These are phyloP conservation scores for Apotomis capreana DNA, from an alignment of 2,888 invertebrate genomes.

Conservation along the genomic window DNA sequence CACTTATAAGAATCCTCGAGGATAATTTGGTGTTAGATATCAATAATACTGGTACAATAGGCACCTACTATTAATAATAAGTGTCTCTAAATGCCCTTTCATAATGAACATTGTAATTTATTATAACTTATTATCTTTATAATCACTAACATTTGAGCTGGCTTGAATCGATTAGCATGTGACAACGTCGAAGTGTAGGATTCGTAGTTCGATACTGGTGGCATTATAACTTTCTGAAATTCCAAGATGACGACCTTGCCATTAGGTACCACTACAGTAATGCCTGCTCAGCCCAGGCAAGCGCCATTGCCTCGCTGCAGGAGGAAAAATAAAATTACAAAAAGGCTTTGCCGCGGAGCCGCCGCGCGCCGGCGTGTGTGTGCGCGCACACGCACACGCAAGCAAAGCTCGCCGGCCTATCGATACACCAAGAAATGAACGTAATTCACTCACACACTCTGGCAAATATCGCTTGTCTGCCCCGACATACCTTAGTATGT, in stretches of 20 bases:
- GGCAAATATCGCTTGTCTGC: slow-evolving; percentile 36
- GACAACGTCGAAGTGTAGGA: slow-evolving; percentile 3
- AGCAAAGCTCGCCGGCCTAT: slow-evolving; percentile 64
- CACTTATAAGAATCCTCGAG: slow-evolving; percentile 24
- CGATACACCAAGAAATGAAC: slow-evolving; percentile 62
- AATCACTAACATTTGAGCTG: not conserved
- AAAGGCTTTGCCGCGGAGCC: slow-evolving; percentile 73
- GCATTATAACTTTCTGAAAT: slow-evolving; percentile 42
- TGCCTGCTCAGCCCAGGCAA: slow-evolving; percentile 47
- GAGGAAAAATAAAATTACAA: slow-evolving; percentile 80
- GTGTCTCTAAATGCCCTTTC: not conserved
- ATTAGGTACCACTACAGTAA: slow-evolving; percentile 45
- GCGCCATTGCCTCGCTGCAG: slow-evolving; percentile 65
- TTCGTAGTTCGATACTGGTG: not conserved
- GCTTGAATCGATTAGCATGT: not conserved
- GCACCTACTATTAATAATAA: not conserved
- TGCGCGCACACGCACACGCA: slow-evolving; percentile 62
- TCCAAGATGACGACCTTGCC: slow-evolving; percentile 51
- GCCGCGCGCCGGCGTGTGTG: slow-evolving; percentile 60
- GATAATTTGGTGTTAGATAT: not conserved
- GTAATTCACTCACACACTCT: slow-evolving; percentile 65
- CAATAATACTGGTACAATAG: not conserved
- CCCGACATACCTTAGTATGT: slow-evolving; percentile 35
- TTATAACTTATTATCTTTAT: not conserved
- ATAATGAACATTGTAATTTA: not conserved